These are phyloP conservation scores for Tiliacea aurago DNA, from an alignment of 2,888 invertebrate genomes.

Conservation along the genomic window DNA sequence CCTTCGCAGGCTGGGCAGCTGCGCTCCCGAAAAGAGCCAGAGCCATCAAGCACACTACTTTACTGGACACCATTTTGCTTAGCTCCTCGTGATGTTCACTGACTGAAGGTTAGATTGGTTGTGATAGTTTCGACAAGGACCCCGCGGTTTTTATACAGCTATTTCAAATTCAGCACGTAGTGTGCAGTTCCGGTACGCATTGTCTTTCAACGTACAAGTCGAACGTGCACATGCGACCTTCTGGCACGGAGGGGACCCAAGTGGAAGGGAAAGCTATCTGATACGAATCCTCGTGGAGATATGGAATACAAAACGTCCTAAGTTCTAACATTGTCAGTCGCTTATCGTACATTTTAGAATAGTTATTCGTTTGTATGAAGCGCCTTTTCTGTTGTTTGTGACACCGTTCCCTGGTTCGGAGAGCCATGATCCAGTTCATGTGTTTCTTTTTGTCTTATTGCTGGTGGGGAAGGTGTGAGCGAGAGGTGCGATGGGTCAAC, in stretches of 20 bases:
- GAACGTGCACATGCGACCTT: constrained; percentile 82
- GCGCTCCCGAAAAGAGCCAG: constrained; percentile 91
- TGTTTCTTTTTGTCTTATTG: constrained; percentile 71
- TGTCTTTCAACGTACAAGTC: constrained; percentile 83
- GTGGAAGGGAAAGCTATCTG: constrained; percentile 90
- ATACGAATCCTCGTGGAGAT: constrained; percentile 83
- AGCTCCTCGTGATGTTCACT: constrained; percentile 82
- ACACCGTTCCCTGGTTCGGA: constrained; percentile 88
- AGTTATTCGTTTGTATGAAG: constrained; percentile 66
- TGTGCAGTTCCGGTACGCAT: constrained; percentile 87
- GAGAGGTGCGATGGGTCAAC: constrained; percentile 72
- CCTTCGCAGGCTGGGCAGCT: constrained; percentile 91
- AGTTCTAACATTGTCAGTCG: constrained; percentile 72
- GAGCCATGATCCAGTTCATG: constrained; percentile 81
- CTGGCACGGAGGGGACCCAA: constrained; percentile 74
- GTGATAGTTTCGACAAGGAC: constrained; percentile 89
- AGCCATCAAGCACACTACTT: constrained; percentile 87
- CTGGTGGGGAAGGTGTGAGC: constrained; percentile 65
- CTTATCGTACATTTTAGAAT: constrained; percentile 77
- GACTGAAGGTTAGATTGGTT: constrained; percentile 84
- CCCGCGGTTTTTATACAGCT: constrained; percentile 89
- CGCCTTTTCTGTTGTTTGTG: constrained; percentile 90
- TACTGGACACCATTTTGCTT: constrained; percentile 85
- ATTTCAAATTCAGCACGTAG: constrained; percentile 89
- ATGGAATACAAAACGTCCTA: constrained; percentile 79